These are phyloP conservation scores for Diabrotica balteata DNA, from an alignment of 2,888 invertebrate species.

Conservation along the genomic window DNA sequence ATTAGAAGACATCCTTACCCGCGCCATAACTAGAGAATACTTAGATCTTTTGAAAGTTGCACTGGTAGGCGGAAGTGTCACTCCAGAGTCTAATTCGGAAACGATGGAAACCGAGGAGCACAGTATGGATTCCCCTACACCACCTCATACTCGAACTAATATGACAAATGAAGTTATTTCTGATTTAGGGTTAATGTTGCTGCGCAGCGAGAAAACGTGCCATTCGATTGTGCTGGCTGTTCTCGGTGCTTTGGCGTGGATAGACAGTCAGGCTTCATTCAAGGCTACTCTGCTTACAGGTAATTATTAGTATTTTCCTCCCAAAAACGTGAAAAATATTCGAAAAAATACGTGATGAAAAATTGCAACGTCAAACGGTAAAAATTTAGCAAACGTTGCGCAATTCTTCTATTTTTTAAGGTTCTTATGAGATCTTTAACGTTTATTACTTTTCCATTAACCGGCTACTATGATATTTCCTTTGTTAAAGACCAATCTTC, in stretches of 20 bases:
- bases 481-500: no score
- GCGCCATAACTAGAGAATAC: constrained; percentile 87
- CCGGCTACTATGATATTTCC: no score
- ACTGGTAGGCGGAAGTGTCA: constrained; percentile 73
- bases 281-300: constrained; percentile 74
- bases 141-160: constrained; percentile 58
- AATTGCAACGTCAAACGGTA: no score
- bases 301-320: constrained; percentile 7
- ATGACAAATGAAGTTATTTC: constrained; percentile 77
- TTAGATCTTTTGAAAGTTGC: constrained; percentile 80
- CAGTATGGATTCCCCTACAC: constrained; percentile 73
- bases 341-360: no score
- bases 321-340: no score
- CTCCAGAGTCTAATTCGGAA: constrained; percentile 62
- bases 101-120: constrained; percentile 72
- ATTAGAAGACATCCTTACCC: constrained; percentile 83
- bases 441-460: no score
- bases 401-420: no score
- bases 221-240: constrained; percentile 71
- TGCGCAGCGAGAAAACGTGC: constrained; percentile 71
- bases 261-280: constrained; percentile 82
- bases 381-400: no score
- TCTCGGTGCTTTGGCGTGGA: constrained; percentile 79
- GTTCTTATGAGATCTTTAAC: no score
- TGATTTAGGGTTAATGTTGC: constrained; percentile 76